A percentile compares a stretch with the other conserved stretches of the same genome.
These are phyloP conservation scores for Alexandromys fortis DNA, from an alignment of 2,113 vertebrate genomes.

Conservation along the genomic window DNA sequence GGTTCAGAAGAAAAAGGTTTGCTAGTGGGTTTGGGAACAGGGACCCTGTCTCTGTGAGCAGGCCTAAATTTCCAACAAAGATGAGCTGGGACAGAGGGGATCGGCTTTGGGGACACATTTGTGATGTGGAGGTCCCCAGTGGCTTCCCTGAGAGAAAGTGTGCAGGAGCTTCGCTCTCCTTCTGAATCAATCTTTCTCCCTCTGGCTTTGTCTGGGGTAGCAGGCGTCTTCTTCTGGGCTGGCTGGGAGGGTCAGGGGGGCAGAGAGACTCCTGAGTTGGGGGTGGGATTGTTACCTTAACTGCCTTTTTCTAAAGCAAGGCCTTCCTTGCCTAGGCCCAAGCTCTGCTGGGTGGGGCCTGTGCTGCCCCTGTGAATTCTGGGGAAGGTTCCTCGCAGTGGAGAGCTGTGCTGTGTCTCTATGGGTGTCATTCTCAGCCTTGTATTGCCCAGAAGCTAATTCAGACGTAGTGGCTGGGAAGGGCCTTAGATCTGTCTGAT, in stretches of 20 bases:
- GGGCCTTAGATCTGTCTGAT: neutral
- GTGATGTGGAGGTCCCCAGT: neutral
- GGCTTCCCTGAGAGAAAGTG: neutral
- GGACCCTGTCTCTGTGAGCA: neutral
- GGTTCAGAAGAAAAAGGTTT: too few relatives aligned
- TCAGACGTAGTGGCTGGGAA: neutral
- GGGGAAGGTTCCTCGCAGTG: neutral
- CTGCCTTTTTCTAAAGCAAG: neutral
- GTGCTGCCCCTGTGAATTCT: too few relatives aligned
- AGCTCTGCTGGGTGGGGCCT: neutral
- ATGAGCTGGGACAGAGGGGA: neutral
- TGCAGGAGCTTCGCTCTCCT: fast-evolving
- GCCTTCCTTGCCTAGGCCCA: neutral
- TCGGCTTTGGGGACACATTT: neutral
- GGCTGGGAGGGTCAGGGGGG: neutral
- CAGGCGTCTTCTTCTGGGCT: neutral
- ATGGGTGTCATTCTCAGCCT: neutral
- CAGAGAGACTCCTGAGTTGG: neutral
- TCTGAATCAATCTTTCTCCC: too few relatives aligned
- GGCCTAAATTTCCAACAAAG: neutral
- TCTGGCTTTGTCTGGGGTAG: neutral
- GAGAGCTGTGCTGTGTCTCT: neutral
- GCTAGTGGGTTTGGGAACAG: neutral
- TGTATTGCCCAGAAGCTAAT: neutral
- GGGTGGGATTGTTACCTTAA: neutral